Base-by-base conservation (phyloP, 2,113 vertebrate genomes). In the Oryzias javanicus region DNA sequence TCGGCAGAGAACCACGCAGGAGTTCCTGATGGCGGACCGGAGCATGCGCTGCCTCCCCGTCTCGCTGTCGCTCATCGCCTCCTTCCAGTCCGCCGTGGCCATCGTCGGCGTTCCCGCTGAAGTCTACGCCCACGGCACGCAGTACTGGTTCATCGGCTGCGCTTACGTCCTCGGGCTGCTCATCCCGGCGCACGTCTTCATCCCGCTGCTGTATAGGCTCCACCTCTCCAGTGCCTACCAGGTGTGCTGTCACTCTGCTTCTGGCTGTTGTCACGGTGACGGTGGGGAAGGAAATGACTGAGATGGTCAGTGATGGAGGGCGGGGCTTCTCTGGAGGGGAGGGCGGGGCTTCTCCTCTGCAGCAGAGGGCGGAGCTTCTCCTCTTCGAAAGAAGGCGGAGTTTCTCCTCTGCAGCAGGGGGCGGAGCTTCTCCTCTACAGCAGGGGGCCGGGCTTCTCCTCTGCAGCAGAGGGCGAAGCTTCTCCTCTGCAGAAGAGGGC, bases 131-230 rank as follows among this genome's bases (percentile, higher is more conserved):
- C 91, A 90, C 1, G 97, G 96, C 13, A 98, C 96, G 0, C 92
- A 97, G 88, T 98, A 98, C 78, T 98, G 97, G 97, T 98, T 98
- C 87, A 92, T 98, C 0, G 97, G 96, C 67, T 95, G 92, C 72
- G 92, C 90, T 70, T 98, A 98, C 76, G 24, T 98, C 22, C 85
- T 97, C 66, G 97, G 97, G 6, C 92, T 98, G 53, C 78, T 98
- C 72, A 95, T 98, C 67, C 95, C 97, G 0, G 96, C 95, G 0
- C 94, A 95, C 14, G 0, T 98, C 84, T 98, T 98, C 88, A 93
- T 98, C 76, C 96, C 96, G 0, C 7, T 97, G 60, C 94, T 98
- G 86, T 98, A 98, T 91, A 93, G 94, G 18, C 87, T 98, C 64
- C 86, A 29, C 5, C 86, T 98, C 54, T 94, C 93, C 81, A 98